Evolutionary conservation across 2,888 invertebrate genomes (phyloP), one percentile per base, ranked within the genome.

Genomic region (Alcis repandata): DNA sequence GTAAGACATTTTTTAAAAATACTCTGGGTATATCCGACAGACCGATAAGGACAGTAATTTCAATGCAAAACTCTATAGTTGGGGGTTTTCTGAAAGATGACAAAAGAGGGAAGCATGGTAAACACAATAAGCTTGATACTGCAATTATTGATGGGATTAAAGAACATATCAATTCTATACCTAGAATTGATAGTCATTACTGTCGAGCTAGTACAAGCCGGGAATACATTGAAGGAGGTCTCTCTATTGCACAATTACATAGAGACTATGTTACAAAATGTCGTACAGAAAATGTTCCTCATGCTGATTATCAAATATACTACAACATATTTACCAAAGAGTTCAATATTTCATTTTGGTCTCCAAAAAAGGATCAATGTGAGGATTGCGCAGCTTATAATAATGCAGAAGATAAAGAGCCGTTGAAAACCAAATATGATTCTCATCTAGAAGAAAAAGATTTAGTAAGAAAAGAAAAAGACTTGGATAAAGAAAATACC

Each of bases 181-280:
- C 68, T 27, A 67, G 61, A 62, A 69, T 65, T 40, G 67, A 69
- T 10, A 67, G 60, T 19, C 67, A 68, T 36, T 69, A 69, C 36
- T 69, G 67, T 59, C 69, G 71, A 32, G 65, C 63, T 53, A 32
- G 57, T 40, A 63, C 68, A 22, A 66, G 49, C 52, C 61, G 66
- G 17, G 57, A 59, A 62, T 71, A 66, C 22, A 71, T 69, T 36
- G 68, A 63, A 62, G 70, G 68, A 38, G 61, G 68, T 38, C n/a
- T 38, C 11, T 38, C 38, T 13, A 38, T 38, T 62, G 66, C 62
- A 38, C 49, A 59, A 51, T 69, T 70, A 54, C 68, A 70, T 59
- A 41, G 68, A 36, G 54, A 63, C 33, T 68, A 65, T 56, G 63
- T 69, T 59, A 40, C 52, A 52, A 56, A 61, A 38, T 60, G 63